A percentile compares a stretch with the other conserved stretches of the same genome.
phyloP scores from a whole-genome alignment of 2,888 invertebrate species.

The Euspilapteryx auroguttella region DNA sequence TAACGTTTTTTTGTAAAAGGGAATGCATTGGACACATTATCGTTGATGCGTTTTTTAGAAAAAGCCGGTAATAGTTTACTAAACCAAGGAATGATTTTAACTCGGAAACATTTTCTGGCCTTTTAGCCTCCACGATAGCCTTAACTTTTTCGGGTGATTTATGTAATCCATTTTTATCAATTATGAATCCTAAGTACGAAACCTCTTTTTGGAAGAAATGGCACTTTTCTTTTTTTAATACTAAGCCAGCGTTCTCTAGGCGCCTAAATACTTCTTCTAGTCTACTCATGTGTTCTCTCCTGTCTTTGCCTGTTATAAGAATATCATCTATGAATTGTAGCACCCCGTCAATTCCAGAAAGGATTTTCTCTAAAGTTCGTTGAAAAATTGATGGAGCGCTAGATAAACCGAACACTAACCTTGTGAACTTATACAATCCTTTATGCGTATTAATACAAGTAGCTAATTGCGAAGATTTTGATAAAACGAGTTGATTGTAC shows the following conservation, averaged over 20 bases:
- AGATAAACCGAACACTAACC: not conserved
- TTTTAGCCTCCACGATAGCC: too few species aligned
- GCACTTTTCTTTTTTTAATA: conserved; percentile 1
- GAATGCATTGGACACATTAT: too few species aligned
- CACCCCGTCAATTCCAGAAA: not conserved
- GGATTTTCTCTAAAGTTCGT: not conserved
- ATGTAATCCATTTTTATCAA: conserved; percentile 4
- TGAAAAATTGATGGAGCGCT: not conserved
- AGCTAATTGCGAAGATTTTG: not conserved
- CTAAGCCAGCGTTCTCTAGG: conserved; percentile 5
- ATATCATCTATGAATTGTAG: not conserved
- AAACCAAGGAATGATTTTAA: too few species aligned
- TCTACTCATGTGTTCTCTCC: conserved; percentile 2
- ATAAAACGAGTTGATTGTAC: not conserved
- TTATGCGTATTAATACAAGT: not conserved
- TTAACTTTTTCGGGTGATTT: conserved; percentile 4
- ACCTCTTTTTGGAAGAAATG: conserved; percentile 2
- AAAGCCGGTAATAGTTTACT: too few species aligned
- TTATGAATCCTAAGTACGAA: conserved; percentile 4
- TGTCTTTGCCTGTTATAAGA: not conserved
- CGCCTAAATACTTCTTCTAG: conserved; percentile 7
- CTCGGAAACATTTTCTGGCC: too few species aligned
- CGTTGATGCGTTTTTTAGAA: too few species aligned
- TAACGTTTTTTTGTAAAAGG: too few species aligned
- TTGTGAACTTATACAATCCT: not conserved